Conservation (phyloP, 2,888 invertebrate species). For the Hypena proboscidalis region DNA sequence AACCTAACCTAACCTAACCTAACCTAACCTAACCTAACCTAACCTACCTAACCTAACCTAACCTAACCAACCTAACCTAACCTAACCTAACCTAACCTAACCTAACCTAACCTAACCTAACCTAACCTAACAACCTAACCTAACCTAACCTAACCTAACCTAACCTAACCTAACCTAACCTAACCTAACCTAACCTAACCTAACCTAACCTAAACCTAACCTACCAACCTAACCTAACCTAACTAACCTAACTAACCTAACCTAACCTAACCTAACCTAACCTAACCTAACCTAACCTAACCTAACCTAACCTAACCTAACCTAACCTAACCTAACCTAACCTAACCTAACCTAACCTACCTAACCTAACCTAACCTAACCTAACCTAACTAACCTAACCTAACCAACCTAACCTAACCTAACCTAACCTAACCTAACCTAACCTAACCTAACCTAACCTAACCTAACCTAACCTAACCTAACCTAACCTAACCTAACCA, state of each 20-base stretch:
- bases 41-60: slow-evolving; percentile 26
- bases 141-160: slow-evolving; percentile 23
- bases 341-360: slow-evolving; percentile 19
- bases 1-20: slow-evolving; percentile 24
- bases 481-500: slow-evolving; percentile 20
- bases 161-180: slow-evolving; percentile 22
- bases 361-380: slow-evolving; percentile 20
- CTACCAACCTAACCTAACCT: slow-evolving; percentile 23
- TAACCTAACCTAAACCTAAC: slow-evolving; percentile 20
- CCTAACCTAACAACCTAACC: slow-evolving; percentile 23
- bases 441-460: slow-evolving; percentile 19
- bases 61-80: slow-evolving; percentile 27
- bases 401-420: slow-evolving; percentile 19
- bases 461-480: slow-evolving; percentile 18
- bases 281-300: slow-evolving; percentile 20
- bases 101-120: slow-evolving; percentile 27
- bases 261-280: slow-evolving; percentile 23
- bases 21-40: slow-evolving; percentile 27
- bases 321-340: slow-evolving; percentile 18
- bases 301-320: slow-evolving; percentile 15
- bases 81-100: slow-evolving; percentile 28
- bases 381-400: slow-evolving; percentile 20
- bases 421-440: slow-evolving; percentile 18
- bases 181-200: slow-evolving; percentile 19
- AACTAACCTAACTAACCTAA: slow-evolving; percentile 22